These are phyloP conservation scores for Ephestia elutella DNA, from an alignment of 1,140 invertebrate genomes.

Conservation along the genomic window DNA sequence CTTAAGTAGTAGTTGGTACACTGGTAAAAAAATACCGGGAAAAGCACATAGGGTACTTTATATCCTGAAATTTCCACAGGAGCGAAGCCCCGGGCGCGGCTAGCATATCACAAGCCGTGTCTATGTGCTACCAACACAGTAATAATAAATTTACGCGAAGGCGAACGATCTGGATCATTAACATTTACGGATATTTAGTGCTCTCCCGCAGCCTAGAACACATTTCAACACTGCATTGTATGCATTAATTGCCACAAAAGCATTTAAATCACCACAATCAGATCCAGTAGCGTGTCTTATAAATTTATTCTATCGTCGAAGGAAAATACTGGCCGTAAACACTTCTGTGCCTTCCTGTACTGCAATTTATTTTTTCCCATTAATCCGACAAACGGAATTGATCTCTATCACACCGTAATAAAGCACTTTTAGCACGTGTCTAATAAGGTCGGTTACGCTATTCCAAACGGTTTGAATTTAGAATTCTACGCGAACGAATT, in stretches of 20 bases:
- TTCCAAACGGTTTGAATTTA: neutral
- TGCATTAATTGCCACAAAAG: slow-evolving; percentile 7
- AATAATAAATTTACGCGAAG: neutral
- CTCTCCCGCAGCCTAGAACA: neutral
- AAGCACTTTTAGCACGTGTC: slow-evolving; percentile 4
- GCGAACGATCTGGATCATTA: neutral
- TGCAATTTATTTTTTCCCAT: slow-evolving; percentile 16
- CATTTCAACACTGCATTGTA: slow-evolving; percentile 3
- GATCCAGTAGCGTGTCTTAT: slow-evolving; percentile 29
- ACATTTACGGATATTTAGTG: neutral
- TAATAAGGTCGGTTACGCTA: neutral
- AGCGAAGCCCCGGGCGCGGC: too few relatives aligned
- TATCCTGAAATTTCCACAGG: too few relatives aligned
- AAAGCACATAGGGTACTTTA: too few relatives aligned
- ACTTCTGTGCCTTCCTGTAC: slow-evolving; percentile 44
- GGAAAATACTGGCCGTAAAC: slow-evolving; percentile 35
- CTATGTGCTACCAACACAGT: neutral
- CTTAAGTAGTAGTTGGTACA: too few relatives aligned
- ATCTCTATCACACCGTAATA: slow-evolving; percentile 2
- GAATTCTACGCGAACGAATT: slow-evolving; percentile 5
- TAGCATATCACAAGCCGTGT: too few relatives aligned
- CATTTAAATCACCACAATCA: slow-evolving; percentile 18
- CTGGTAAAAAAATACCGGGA: too few relatives aligned
- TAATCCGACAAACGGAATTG: neutral
- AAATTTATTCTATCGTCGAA: slow-evolving; percentile 35